phyloP scores from a whole-genome alignment of 2,113 vertebrate species.

The Phoxinus phoxinus region DNA sequence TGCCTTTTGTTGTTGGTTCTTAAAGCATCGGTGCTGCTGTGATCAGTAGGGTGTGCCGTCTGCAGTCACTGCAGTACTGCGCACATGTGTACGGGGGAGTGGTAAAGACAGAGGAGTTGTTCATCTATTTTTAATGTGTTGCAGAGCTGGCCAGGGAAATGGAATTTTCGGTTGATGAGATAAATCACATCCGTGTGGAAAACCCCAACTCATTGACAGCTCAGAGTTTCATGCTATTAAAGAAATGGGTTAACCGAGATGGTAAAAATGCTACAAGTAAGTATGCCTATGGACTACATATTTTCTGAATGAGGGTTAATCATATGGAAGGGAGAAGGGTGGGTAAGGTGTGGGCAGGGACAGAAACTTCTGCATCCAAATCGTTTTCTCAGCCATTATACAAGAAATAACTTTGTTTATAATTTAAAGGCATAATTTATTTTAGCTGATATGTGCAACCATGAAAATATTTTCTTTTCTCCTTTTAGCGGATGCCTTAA shows the following conservation, averaged over 20 bases:
- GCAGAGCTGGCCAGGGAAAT: slow-evolving; percentile 97
- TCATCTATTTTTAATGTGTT: slow-evolving; percentile 75
- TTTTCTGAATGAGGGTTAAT: slow-evolving; percentile 14
- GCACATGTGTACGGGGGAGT: slow-evolving; percentile 37
- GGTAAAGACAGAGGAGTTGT: slow-evolving; percentile 16
- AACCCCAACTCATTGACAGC: slow-evolving; percentile 97
- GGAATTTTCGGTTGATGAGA: slow-evolving; percentile 98
- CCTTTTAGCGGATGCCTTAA: slow-evolving; percentile 95
- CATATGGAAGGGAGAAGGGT: slow-evolving; percentile 2
- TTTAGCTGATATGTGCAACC: background rate
- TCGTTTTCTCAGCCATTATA: background rate
- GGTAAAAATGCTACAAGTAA: slow-evolving; percentile 99
- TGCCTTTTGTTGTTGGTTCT: slow-evolving; percentile 15
- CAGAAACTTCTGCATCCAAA: background rate
- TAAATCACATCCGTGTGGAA: slow-evolving; percentile 97
- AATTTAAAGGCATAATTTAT: background rate
- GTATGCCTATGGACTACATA: slow-evolving; percentile 70
- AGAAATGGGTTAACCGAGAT: slow-evolving; percentile 98
- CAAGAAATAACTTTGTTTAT: background rate
- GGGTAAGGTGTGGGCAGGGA: background rate
- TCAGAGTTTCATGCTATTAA: slow-evolving; percentile 98
- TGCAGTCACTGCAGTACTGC: slow-evolving; percentile 55
- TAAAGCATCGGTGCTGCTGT: background rate
- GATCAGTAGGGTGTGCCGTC: slow-evolving; percentile 50
- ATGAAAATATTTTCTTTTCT: slow-evolving; percentile 49